These are phyloP conservation scores for Drosophila cardini DNA, from an alignment of 1,140 invertebrate genomes.

Conservation along the genomic window DNA sequence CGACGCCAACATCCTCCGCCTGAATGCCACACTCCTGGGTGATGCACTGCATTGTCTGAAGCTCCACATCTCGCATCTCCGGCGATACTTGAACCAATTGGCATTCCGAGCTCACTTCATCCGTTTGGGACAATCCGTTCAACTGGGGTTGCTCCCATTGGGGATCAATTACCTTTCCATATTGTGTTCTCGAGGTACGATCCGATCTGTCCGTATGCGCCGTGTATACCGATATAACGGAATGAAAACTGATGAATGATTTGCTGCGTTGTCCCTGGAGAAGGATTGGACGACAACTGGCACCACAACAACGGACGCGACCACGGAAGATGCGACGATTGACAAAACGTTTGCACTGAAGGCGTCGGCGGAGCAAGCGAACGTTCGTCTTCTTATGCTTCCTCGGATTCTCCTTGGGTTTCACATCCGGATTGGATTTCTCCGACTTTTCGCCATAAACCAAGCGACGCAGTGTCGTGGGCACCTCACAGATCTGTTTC, in stretches of 20 bases:
- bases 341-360: conserved; percentile 42
- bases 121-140: conserved; percentile 47
- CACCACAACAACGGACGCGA: conserved; percentile 39
- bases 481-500: conserved; percentile 28
- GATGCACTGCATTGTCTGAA: conserved; percentile 21
- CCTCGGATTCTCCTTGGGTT: not conserved
- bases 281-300: not conserved
- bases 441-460: not conserved
- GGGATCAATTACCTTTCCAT: conserved; percentile 24
- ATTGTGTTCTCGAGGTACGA: conserved; percentile 21
- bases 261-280: conserved; percentile 13
- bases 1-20: conserved; percentile 55
- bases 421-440: not conserved
- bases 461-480: conserved; percentile 26
- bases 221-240: conserved; percentile 46
- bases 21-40: conserved; percentile 53
- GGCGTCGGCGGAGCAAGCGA: conserved; percentile 13
- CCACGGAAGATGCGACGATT: conserved; percentile 37
- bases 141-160: conserved; percentile 19
- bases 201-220: conserved; percentile 31
- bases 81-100: conserved; percentile 31
- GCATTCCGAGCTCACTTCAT: not conserved
- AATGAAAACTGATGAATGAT: conserved; percentile 64
- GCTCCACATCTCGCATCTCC: conserved; percentile 9
- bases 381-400: not conserved